Percentiles rank a stretch among this genome's conserved stretches.
Evolutionary conservation across 2,888 invertebrate species (phyloP).

Genomic region (Dolomedes plantarius): DNA sequence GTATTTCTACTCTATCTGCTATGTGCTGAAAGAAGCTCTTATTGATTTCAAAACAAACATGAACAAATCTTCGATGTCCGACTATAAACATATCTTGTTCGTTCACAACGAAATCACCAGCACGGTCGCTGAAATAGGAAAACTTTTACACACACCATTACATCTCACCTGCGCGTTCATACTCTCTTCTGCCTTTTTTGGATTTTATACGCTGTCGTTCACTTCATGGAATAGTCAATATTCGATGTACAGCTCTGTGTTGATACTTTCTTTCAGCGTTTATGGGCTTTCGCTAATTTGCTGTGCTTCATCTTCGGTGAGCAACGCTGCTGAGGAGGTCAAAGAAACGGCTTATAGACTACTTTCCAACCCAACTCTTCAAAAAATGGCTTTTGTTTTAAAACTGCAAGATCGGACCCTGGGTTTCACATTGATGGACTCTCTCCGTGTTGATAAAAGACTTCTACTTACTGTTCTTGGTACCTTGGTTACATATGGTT

Average conservation of each 20-base stretch:
- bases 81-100: background rate
- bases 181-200: background rate
- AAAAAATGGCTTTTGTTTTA: background rate
- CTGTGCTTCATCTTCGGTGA: background rate
- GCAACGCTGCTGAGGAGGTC: background rate
- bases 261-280: background rate
- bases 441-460: background rate
- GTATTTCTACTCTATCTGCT: background rate
- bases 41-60: background rate
- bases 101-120: background rate
- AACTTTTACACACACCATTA: background rate
- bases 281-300: background rate
- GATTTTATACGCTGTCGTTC: background rate
- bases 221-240: background rate
- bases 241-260: background rate
- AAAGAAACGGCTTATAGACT: background rate
- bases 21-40: background rate
- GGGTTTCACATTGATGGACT: background rate
- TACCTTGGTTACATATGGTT: background rate
- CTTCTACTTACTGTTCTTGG: background rate
- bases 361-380: background rate
- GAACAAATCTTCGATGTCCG: background rate
- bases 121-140: background rate
- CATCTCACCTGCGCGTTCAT: background rate
- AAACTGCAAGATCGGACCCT: background rate